Conservation (phyloP, 2,113 vertebrate species). For the Cavia porcellus region DNA sequence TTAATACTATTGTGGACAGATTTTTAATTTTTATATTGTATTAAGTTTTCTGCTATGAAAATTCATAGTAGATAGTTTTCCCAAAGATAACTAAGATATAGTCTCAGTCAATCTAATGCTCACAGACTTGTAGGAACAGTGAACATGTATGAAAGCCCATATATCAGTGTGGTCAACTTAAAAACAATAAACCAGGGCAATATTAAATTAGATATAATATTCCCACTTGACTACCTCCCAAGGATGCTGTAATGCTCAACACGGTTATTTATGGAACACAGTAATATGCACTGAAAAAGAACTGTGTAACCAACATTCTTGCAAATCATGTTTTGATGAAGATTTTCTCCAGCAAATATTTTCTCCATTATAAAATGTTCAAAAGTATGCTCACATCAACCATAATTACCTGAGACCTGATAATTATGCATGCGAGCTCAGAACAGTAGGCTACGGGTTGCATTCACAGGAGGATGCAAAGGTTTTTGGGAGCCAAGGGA, state of each 20-base stretch:
- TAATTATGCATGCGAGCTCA: conserved; percentile 26
- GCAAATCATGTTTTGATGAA: conserved; percentile 76
- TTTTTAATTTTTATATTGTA: neutral
- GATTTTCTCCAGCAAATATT: conserved; percentile 68
- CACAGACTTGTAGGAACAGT: neutral
- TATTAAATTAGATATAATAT: conserved; percentile 33
- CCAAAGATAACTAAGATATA: conserved; percentile 25
- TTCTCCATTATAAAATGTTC: conserved; percentile 74
- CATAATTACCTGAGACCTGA: conserved; percentile 52
- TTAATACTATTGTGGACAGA: neutral
- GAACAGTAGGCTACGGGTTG: neutral
- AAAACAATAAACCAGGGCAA: neutral
- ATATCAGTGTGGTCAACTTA: neutral
- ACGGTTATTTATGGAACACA: conserved; percentile 70
- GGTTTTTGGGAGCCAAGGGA: neutral
- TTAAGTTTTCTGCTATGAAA: conserved; percentile 44
- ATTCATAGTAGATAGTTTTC: neutral
- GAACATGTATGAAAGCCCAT: neutral
- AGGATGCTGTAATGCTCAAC: conserved; percentile 45
- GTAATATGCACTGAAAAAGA: conserved; percentile 57
- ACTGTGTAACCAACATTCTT: conserved; percentile 66
- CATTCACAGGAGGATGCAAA: neutral
- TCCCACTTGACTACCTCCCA: conserved; percentile 59
- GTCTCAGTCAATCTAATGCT: neutral
- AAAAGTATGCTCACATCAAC: conserved; percentile 63